Base-by-base conservation (phyloP, 2,113 vertebrate species). In the Nipponia nippon region DNA sequence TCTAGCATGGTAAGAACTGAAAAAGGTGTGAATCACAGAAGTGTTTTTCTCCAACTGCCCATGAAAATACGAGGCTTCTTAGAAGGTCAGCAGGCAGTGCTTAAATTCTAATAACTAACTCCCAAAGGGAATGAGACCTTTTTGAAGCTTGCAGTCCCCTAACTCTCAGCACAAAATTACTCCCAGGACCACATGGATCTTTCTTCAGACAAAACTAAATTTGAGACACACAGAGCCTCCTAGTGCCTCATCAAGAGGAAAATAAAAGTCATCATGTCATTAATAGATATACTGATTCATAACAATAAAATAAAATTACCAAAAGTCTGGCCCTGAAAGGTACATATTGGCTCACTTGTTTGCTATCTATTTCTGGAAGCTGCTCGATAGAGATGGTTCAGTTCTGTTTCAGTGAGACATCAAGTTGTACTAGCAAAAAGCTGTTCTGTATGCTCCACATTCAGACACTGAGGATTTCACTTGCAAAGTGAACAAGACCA, bases 391-490 rank as follows among this genome's bases (percentile, higher is more conserved):
- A 71, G 38, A 62, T 2, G 11, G 27, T 10, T 85, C 56, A 56
- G 29, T 72, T 32, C 50, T 58, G 82, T 32, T 62, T 58, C 91
- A 79, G 50, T 23, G 27, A 71, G 21, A 66, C 40, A 69, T 18
- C 53, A 36, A 40, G 23, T 7, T 1, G 6, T 23, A 55, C 16
- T 9, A 42, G 19, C 26, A 22, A 67, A 56, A 29, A 89, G 78
- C 67, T 34, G 36, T n/a, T 30, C 42, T 59, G 10, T 17, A 12
- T 18, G 40, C 29, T 53, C 40, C 3, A 1, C 0, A 0, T 66
- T 46, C 23, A 18, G 42, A 59, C 58, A 16, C 21, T 4, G 42
- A 65, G 44, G 50, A 69, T 67, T 90, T 85, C 83, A 67, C 66
- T 53, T n/a, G 55, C 27, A 83, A 83, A 90, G 38, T 9, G 58